These are phyloP conservation scores for Monopis laevigella DNA, from an alignment of 2,888 invertebrate species.

Conservation along the genomic window DNA sequence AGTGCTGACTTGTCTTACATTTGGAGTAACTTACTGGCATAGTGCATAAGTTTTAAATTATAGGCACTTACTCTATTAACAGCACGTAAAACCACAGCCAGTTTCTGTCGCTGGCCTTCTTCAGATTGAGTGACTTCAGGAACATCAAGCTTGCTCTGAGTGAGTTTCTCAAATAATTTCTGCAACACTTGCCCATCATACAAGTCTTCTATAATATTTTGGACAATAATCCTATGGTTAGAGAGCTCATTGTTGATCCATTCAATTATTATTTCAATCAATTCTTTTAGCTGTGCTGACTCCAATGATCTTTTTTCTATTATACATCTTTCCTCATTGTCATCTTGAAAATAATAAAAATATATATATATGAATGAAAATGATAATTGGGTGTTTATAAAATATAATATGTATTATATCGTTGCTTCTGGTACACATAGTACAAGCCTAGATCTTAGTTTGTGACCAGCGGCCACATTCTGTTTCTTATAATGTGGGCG, in stretches of 20 bases:
- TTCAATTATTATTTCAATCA: constrained; percentile 88
- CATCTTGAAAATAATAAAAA: constrained; percentile 71
- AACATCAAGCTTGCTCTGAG: constrained; percentile 90
- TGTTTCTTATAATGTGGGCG: too few species aligned
- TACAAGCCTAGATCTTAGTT: too few species aligned
- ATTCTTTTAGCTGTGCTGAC: constrained; percentile 85
- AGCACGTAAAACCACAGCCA: constrained; percentile 86
- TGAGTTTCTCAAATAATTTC: constrained; percentile 83
- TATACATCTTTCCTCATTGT: constrained; percentile 96
- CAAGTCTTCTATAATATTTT: constrained; percentile 94
- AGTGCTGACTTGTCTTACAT: too few species aligned
- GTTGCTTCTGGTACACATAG: too few species aligned
- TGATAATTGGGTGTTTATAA: background rate
- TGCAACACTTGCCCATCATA: constrained; percentile 93
- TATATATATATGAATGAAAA: too few species aligned
- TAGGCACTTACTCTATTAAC: constrained; percentile 77
- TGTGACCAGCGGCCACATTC: too few species aligned
- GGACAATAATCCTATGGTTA: constrained; percentile 95
- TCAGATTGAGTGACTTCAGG: constrained; percentile 99
- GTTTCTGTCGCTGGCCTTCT: constrained; percentile 95
- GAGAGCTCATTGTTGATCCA: constrained; percentile 99
- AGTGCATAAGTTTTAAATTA: too few species aligned
- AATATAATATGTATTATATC: too few species aligned
- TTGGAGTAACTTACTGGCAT: too few species aligned
- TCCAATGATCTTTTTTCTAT: constrained; percentile 90